Evolutionary conservation across 2,888 invertebrate genomes (phyloP), one percentile per base, ranked within the genome.

Genomic region (Pogonocherus hispidulus): DNA sequence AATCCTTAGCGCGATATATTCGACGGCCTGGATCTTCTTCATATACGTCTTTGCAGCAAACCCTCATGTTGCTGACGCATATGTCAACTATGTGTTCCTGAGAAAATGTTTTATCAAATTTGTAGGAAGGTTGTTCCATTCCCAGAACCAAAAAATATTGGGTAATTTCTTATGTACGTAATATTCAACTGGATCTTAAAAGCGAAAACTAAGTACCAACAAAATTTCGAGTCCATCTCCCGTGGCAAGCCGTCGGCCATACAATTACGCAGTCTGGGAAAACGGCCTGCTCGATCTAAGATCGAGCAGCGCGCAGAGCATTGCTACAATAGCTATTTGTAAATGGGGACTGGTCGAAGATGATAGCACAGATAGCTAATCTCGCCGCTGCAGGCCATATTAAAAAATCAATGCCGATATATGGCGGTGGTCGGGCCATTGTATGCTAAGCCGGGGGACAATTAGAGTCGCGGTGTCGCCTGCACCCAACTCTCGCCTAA

Each of bases 331-430:
- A 81, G 82, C 82, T 84, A 84, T 84, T 84, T 84, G 84, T 84
- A 84, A 83, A 83, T 83, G 80, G 83, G 80, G 78, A 77, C 77
- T 75, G 80, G 80, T 73, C 79, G 78, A 79, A 81, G 84, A 84
- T 84, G 78, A 80, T 78, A 81, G 76, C 78, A 77, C 71, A 77
- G 83, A 84, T 84, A 84, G 77, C 78, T 82, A 82, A 83, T 83
- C 83, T 83, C 75, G 79, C 70, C 76, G 81, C 80, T 81, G 81
- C 78, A 79, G 82, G 80, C 80, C 73, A 82, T 81, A 82, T 82
- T 83, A 84, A 84, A 84, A 83, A 83, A 83, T 82, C 83, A 76
- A 81, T 82, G 82, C 77, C 82, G 82, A 82, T 82, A 80, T 83
- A 82, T 81, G 73, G 72, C 63, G 73, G 71, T 78, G 74, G 74